Conservation (phyloP, 2,113 vertebrate species). For the Oreochromis niloticus region DNA sequence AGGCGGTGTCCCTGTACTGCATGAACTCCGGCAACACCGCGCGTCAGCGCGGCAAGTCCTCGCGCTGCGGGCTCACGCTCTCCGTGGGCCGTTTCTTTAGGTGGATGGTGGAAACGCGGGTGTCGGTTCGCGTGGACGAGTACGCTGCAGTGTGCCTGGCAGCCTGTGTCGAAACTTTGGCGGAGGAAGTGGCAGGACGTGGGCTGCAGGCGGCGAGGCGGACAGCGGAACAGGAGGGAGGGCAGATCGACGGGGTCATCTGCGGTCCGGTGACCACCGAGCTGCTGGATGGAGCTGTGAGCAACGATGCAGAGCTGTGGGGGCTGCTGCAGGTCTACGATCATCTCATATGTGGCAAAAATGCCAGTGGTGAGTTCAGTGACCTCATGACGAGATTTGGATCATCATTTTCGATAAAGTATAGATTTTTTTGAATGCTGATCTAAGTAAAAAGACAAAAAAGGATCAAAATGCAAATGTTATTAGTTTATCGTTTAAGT, state of each 20-base stretch:
- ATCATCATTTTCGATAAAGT: not conserved
- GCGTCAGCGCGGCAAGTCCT: constrained; percentile 77
- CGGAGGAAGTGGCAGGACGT: constrained; percentile 79
- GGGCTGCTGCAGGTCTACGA: constrained; percentile 86
- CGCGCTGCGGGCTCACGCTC: constrained; percentile 84
- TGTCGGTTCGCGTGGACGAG: constrained; percentile 88
- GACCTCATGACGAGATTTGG: not conserved
- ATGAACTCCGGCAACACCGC: constrained; percentile 86
- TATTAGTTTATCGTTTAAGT: not conserved
- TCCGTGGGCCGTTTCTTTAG: constrained; percentile 91
- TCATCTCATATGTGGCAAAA: constrained; percentile 89
- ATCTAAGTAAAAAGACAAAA: not conserved
- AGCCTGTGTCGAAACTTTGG: constrained; percentile 83
- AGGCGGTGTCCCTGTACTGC: constrained; percentile 86
- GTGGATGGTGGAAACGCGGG: constrained; percentile 95
- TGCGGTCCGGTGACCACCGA: constrained; percentile 70
- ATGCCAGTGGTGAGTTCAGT: constrained; percentile 82
- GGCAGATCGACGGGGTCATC: constrained; percentile 9
- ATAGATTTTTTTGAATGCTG: not conserved
- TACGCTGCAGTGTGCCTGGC: constrained; percentile 86
- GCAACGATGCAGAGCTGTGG: constrained; percentile 88
- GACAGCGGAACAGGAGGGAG: constrained; percentile 45
- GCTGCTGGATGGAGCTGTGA: constrained; percentile 81
- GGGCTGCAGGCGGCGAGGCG: constrained; percentile 71
- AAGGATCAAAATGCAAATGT: not conserved